Evolutionary conservation across 2,888 invertebrate genomes (phyloP), one percentile per base, ranked within the genome.

Genomic region (Anoncus sp.): DNA sequence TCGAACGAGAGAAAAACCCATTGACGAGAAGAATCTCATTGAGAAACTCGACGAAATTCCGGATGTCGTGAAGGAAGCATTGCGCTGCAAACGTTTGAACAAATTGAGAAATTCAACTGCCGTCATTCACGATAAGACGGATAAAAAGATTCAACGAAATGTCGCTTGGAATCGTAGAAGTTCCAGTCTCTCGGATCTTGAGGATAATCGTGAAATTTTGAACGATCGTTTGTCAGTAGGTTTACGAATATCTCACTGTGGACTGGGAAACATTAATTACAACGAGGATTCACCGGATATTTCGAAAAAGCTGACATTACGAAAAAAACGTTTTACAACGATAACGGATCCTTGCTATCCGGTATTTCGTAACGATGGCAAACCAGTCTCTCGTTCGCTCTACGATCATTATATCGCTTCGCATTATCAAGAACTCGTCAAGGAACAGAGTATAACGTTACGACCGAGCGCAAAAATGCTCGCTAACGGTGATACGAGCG

Each of bases 301-400:
- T 76, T 83, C 10, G 63, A 76, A 9, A 79, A 85, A 45, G 22
- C 83, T 83, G 3, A 45, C 16, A 1, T 38, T 49, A 2, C 51
- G 70, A 62, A 74, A 71, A 27, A 71, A 69, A 31, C 40, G 70
- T 60, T 80, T 75, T 24, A 94, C 94, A 87, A 96, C 96, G 0
- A 96, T 97, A 67, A 94, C 95, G 53, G 97, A 97, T 90, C 97
- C 97, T 1, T 93, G 93, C 76, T 96, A 95, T 92, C 97, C 97
- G 0, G 94, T 96, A 22, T 96, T 96, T 84, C 94, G 95, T 86
- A 93, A 93, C 75, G 95, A 96, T 82, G 96, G 96, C 0, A 93
- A 95, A 59, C 94, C 95, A 5, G 95, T 95, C 73, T 96, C 97
- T 0, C 94, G 94, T 80, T 94, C 94, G 6, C 91, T 96, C 0